Evolutionary conservation across 1,140 invertebrate genomes (phyloP), one percentile per base, ranked within the genome.

Genomic region (Halictus rubicundus): DNA sequence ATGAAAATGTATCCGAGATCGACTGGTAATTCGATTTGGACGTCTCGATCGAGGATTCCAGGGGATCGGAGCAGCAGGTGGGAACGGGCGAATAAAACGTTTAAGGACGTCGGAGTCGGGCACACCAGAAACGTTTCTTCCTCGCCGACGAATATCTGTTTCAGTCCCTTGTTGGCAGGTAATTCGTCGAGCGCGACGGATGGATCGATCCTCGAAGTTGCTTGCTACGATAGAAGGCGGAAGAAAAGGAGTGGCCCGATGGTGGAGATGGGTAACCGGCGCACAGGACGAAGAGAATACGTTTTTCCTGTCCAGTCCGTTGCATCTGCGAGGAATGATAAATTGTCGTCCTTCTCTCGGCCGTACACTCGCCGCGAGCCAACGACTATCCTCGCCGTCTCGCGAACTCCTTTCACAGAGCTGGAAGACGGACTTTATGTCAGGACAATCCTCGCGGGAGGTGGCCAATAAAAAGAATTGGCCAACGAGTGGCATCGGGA

Each of bases 181-280:
- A 90, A 91, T 91, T 89, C 89, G 88, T 89, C 86, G 81, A 68
- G 68, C 72, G 65, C 78, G 84, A 88, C 85, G 83, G 87, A 88
- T 89, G 78, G 81, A 88, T 88, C 83, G 84, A 90, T 90, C 42
- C 68, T 77, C 72, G 84, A 76, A 71, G 66, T 63, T 81, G 71
- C 78, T 79, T 57, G 54, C 25, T 27, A 71, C 72, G 78, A 85
- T 74, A 86, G 77, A 83, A 32, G 81, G 82, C 74, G 82, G 86
- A 87, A 77, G 72, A 65, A 64, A 63, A 37, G 52, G 46, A 74
- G 72, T 66, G 46, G 66, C 42, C 39, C 42, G 57, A 59, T 63
- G 19, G n/a, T 3, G 49, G 39, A 32, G 32, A 32, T 4, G 2
- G 32, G 32, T 32, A 32, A 32, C 32, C 32, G 5, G 32, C 32